Evolutionary conservation across 2,797 vertebrate species (phyloP).

Genomic region (Smutsia gigantea): DNA sequence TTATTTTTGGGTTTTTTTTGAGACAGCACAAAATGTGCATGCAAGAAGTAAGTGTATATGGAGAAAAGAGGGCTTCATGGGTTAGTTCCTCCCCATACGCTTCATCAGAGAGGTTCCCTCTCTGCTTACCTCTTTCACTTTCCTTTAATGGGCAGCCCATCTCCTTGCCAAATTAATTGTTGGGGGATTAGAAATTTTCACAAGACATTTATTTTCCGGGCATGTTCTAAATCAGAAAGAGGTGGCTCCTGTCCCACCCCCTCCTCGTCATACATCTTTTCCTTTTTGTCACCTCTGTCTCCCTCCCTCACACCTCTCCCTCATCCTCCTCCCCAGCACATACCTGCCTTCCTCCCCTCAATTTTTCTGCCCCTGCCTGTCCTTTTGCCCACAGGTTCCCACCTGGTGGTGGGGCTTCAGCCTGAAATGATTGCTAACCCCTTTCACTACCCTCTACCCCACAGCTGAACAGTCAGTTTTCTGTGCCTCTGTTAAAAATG

Average conservation of each 20-base stretch:
- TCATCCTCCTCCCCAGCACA: background rate
- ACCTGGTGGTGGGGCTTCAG: background rate
- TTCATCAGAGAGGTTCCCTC: background rate
- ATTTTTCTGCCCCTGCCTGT: too few species aligned
- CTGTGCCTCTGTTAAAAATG: background rate
- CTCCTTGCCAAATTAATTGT: background rate
- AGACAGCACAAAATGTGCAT: background rate
- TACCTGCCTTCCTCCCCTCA: background rate
- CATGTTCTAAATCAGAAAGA: background rate
- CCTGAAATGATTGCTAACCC: background rate
- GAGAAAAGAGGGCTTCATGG: too few species aligned
- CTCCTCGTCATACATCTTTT: background rate
- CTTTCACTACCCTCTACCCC: background rate
- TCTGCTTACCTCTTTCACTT: background rate
- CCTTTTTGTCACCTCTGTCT: background rate
- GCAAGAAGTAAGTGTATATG: rapidly evolving
- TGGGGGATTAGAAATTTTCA: background rate
- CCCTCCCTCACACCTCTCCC: background rate
- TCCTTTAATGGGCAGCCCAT: background rate
- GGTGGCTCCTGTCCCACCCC: background rate
- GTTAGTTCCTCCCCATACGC: rapidly evolving
- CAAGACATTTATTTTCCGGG: background rate
- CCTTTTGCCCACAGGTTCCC: background rate
- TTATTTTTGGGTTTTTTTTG: background rate
- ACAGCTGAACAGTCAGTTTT: background rate